Evolutionary conservation across 2,888 invertebrate species (phyloP).

Genomic region (Apamea sordens): DNA sequence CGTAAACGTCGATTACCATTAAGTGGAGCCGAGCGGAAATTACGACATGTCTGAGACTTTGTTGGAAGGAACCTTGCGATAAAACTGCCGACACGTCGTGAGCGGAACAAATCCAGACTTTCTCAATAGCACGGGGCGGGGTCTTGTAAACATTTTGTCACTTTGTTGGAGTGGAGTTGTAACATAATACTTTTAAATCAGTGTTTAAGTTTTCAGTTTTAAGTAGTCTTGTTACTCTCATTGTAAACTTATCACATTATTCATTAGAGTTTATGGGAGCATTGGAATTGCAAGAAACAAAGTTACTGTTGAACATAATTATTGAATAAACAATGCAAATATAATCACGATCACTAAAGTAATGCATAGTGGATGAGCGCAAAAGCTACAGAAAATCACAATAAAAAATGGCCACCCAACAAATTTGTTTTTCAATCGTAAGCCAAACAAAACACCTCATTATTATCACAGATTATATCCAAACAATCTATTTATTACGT

Average conservation of each 20-base stretch:
- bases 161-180: slow-evolving; percentile 23
- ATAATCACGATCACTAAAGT: not conserved
- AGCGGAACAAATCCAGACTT: slow-evolving; percentile 52
- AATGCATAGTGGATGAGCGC: not conserved
- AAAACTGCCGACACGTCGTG: slow-evolving; percentile 54
- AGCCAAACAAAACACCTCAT: slow-evolving; percentile 10
- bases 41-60: slow-evolving; percentile 68
- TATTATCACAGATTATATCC: slow-evolving; percentile 14
- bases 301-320: too few relatives aligned
- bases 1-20: slow-evolving; percentile 71
- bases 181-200: not conserved
- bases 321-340: not conserved
- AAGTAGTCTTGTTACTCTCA: not conserved
- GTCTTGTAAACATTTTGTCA: slow-evolving; percentile 36
- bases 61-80: slow-evolving; percentile 54
- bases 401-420: not conserved
- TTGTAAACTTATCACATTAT: not conserved
- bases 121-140: slow-evolving; percentile 17
- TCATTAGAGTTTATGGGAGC: not conserved
- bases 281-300: not conserved
- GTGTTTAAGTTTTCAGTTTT: not conserved
- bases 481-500: slow-evolving; percentile 55
- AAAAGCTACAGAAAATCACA: not conserved
- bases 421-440: slow-evolving; percentile 6
- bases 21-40: slow-evolving; percentile 71